phyloP scores from a whole-genome alignment of 1,140 invertebrate species.

The Tetraneura akinire region DNA sequence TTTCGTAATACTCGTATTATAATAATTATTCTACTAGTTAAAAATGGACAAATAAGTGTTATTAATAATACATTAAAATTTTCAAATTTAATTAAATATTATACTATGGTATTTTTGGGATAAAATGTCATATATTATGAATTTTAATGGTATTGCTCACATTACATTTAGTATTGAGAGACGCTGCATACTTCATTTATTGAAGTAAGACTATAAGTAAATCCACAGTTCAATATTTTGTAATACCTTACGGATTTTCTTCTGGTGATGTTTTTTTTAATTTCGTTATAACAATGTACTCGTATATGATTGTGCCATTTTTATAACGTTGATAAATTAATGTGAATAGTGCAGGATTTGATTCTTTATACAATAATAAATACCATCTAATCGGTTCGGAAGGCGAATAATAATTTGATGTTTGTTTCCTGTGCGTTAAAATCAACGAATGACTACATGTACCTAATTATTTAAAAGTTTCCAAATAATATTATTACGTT shows the following conservation, averaged over 20 bases:
- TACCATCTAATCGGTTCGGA: neutral
- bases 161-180: neutral
- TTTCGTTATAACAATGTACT: slow-evolving; percentile 6
- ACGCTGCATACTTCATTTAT: neutral
- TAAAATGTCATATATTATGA: slow-evolving; percentile 11
- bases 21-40: too few species aligned
- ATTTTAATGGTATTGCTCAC: slow-evolving; percentile 8
- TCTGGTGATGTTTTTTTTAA: slow-evolving; percentile 12
- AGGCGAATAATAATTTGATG: neutral
- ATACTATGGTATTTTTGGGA: too few species aligned
- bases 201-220: too few species aligned
- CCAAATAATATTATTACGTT: neutral
- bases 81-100: too few species aligned
- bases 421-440: neutral
- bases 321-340: neutral
- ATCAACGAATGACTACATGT: neutral
- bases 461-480: neutral
- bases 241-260: too few species aligned
- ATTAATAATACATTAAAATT: slow-evolving; percentile 6
- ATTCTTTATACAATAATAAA: neutral
- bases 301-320: too few species aligned
- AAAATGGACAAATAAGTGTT: neutral
- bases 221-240: too few species aligned
- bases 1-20: too few species aligned
- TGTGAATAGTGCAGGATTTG: neutral